Evolutionary conservation across 2,797 vertebrate genomes (phyloP), one percentile per base, ranked within the genome.

Genomic region (Sebastes wilsoni): DNA sequence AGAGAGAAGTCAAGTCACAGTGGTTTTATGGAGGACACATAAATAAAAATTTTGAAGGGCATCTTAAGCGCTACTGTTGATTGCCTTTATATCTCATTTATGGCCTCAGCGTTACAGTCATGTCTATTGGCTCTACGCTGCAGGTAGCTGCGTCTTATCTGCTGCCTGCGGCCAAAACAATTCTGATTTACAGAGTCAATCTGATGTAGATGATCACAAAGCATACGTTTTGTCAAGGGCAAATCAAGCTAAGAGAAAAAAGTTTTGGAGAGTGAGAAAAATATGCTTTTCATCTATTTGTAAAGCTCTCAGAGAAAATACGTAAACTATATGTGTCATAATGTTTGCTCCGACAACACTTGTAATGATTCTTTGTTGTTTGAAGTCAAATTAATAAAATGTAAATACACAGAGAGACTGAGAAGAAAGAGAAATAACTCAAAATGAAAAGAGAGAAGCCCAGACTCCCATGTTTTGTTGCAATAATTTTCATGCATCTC

Each of bases 401-500:
- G 16, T 54, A 1, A 42, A 77, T 7, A 27, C 10, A 78, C 9
- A 64, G 20, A 65, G 28, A 61, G 28, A 55, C n/a, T 0, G 16
- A 30, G 14, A 72, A 16, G 18, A 42, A 28, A 65, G 23, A 69
- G 30, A 2, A 8, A 58, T 13, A 32, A 14, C 7, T 42, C 3
- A 36, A 65, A 18, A 27, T 3, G 13, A 72, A 62, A 73, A 58
- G 3, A 58, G 3, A 66, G 3, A 66, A 3, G 1, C 79, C 72
- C 62, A 70, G 27, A 59, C 49, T 67, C 46, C 68, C 83, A 75
- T 25, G 46, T 25, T 73, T 23, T 60, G 58, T 60, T 75, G 70
- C 66, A 76, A 7, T n/a, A 8, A 22, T 54, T 34, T 32, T 30
- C 90, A 89, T 91, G 88, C 85, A 85, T 86, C 64, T 27, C 23